Base-by-base conservation (phyloP, 2,888 invertebrate species). In the Galerucella calmariensis region DNA sequence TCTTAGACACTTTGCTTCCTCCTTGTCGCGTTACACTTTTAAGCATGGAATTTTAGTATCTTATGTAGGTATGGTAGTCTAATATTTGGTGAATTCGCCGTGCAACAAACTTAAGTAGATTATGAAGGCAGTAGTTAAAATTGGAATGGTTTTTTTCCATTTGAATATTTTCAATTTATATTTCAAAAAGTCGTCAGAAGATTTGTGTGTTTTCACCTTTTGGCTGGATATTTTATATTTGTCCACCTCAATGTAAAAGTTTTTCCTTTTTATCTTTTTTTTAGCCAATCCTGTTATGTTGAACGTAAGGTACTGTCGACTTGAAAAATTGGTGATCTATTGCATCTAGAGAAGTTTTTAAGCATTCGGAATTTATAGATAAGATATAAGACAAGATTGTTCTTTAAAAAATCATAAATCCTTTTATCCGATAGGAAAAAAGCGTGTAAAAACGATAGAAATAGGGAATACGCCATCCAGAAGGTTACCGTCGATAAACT, bases 401-500 rank as follows among this genome's bases (percentile, higher is more conserved):
- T 59, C 16, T 69, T 59, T 24, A 69, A 69, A 41, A 46, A 35
- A 62, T 63, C 53, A 53, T 62, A 63, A 69, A 69, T 69, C 69
- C 62, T 12, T 35, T 62, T 51, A 16, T 62, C 14, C 59, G 12
- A 46, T 65, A 35, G n/a, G 61, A 65, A 71, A 67, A 41, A 53
- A 66, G 44, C 56, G 46, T 53, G 20, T n/a, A 58, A 66, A 72
- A 66, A 46, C 24, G 63, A 44, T 61, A 58, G 58, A 71, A 72
- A 27, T 12, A 24, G 46, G 66, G 66, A 72, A 67, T 59, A 66
- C 44, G 59, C 65, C 67, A 63, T 69, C 24, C 70, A 77, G 74
- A 78, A 79, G 79, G 78, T 79, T 77, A 74, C 69, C 73, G 72
- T 75, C 81, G 81, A 81, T 81, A 81, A 79, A 80, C 81, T 77